Base-by-base conservation (phyloP, 1,140 invertebrate species). In the Zaprionus kolodkinae region DNA sequence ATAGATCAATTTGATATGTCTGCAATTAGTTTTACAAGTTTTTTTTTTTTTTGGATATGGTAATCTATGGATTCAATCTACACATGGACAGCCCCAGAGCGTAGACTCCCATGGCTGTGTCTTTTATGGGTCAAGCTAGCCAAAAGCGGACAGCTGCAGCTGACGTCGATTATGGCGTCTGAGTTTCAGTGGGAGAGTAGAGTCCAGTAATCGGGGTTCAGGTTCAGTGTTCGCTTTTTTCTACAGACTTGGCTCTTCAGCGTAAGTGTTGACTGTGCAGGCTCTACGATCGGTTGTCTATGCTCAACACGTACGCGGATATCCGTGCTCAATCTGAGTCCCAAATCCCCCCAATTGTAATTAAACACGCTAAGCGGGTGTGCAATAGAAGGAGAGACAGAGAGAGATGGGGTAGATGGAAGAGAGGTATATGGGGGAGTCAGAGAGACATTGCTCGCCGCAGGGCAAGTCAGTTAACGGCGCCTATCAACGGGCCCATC, bases 241-340 rank as follows among this genome's bases (percentile, higher is more conserved):
- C 30, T 21, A 33, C 17, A 48, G 45, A 11, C 15, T 48, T 48
- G n/a, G 15, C 1, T 48, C n/a, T 48, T 48, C 43, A 48, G 15
- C 40, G n/a, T 50, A 27, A 70, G 45, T 63, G 50, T 45, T 63
- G 25, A 43, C 35, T 60, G 55, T 35, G 38, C 67, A 33, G 17
- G 45, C 17, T 21, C 3, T 33, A 12, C 61, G 36, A 27, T 17
- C 64, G 57, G 25, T 79, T 77, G 45, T 30, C 71, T 54, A 89
- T 84, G 85, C 86, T 48, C 30, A 62, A 64, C 85, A 89, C 85
- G 85, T 89, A 89, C 76, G 70, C 85, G 85, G 85, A 89, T 89
- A 81, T 89, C 85, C 85, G 85, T 88, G 85, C 84, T 74, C 85
- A 88, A 88, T 88, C 55, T 74, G 72, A 71, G 68, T 67, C 68